Percentiles rank a stretch among this genome's conserved stretches.
Evolutionary conservation across 2,888 invertebrate species (phyloP).

Genomic region (Philonicus albiceps): DNA sequence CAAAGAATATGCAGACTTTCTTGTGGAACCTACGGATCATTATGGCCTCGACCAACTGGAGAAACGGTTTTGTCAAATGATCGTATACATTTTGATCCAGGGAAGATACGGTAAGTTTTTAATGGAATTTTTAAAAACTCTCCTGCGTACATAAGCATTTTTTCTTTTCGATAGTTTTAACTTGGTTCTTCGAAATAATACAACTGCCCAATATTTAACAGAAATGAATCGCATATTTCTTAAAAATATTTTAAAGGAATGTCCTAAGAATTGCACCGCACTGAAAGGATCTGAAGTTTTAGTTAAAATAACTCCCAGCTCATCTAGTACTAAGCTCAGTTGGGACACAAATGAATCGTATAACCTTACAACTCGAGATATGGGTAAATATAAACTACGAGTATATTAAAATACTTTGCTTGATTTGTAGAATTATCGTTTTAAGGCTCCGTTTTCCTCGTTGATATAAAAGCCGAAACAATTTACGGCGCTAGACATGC

Average conservation of each 20-base stretch:
- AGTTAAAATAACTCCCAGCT: slow-evolving; percentile 68
- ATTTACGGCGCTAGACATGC: slow-evolving; percentile 80
- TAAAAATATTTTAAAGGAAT: slow-evolving; percentile 69
- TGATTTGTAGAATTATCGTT: neutral
- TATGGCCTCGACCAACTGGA: slow-evolving; percentile 75
- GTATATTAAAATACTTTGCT: neutral
- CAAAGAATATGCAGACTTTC: slow-evolving; percentile 72
- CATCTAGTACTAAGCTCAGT: slow-evolving; percentile 65
- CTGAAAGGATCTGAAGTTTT: slow-evolving; percentile 66
- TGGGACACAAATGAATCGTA: slow-evolving; percentile 79
- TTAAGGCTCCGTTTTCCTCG: slow-evolving; percentile 65
- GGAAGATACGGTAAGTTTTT: slow-evolving; percentile 58
- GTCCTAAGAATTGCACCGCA: slow-evolving; percentile 66
- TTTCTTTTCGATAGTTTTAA: neutral
- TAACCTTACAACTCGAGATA: slow-evolving; percentile 67
- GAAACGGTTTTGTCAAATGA: slow-evolving; percentile 61
- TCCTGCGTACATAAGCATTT: neutral
- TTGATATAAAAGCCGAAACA: slow-evolving; percentile 68
- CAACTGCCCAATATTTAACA: slow-evolving; percentile 11
- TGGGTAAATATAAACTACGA: slow-evolving; percentile 61
- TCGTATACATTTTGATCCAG: slow-evolving; percentile 68
- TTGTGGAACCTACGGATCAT: slow-evolving; percentile 72
- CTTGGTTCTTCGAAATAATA: neutral
- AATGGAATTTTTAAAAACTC: neutral
- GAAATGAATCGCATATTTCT: slow-evolving; percentile 68